Percentiles rank a stretch among this genome's conserved stretches.
Conservation (phyloP, 2,888 invertebrate genomes). For the Dioctria rufipes region DNA sequence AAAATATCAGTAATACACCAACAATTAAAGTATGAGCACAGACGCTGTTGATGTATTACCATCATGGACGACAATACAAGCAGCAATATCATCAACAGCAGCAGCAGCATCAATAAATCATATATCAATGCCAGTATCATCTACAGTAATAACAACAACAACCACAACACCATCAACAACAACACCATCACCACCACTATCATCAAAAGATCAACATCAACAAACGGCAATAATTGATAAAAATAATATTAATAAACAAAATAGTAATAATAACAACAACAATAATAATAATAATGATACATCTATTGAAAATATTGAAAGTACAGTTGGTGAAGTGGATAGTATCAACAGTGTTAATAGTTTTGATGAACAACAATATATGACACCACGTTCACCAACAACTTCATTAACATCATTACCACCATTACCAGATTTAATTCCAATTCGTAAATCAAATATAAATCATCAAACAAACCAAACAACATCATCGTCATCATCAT, state of each 20-base stretch:
- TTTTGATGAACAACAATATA: constrained; percentile 11
- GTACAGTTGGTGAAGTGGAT: neutral
- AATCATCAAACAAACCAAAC: constrained; percentile 38
- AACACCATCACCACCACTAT: constrained; percentile 11
- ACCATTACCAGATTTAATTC: constrained; percentile 61
- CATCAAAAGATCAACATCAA: constrained; percentile 4
- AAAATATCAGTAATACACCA: constrained; percentile 6
- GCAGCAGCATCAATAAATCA: constrained; percentile 19
- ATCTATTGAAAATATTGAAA: constrained; percentile 2
- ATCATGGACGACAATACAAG: constrained; percentile 22
- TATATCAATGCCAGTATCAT: constrained; percentile 20
- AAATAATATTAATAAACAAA: constrained; percentile 14
- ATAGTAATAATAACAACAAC: constrained; percentile 10
- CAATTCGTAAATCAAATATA: constrained; percentile 58
- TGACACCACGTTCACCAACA: constrained; percentile 52
- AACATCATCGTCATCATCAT: neutral
- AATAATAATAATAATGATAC: constrained; percentile 10
- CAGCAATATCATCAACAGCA: constrained; percentile 31
- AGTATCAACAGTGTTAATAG: neutral
- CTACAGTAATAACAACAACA: constrained; percentile 35
- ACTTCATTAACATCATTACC: constrained; percentile 58
- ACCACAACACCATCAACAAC: neutral
- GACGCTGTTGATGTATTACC: constrained; percentile 49
- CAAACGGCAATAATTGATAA: constrained; percentile 3
- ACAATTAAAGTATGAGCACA: constrained; percentile 51